Evolutionary conservation across 2,113 vertebrate genomes (phyloP), one percentile per base, ranked within the genome.

Genomic region (Ceyx melanurus): DNA sequence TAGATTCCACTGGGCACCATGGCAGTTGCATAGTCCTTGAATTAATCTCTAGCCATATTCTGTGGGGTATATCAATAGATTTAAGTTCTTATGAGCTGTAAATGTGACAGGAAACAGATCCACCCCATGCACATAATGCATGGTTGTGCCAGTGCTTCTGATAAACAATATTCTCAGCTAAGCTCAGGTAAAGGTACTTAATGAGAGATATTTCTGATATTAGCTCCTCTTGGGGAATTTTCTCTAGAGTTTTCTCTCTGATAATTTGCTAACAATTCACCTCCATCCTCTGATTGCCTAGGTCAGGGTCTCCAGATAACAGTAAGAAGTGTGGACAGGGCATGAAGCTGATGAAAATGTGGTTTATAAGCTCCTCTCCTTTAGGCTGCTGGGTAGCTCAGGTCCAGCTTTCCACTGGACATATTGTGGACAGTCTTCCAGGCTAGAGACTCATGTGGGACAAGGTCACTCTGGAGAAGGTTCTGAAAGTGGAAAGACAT

Each of bases 21-120:
- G 33, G 83, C 29, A 82, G 45, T 60, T 51, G 57, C 26, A 16
- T 1, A 86, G 54, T 71, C 35, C 94, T 88, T 90, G 72, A 76
- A 83, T 50, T 91, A 93, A 88, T 87, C 45, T 40, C 74, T 46
- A 37, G 42, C 61, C 79, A 58, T 78, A 64, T 65, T 90, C 88
- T 66, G 64, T 6, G 16, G 29, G n/a, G 28, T 72, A 12, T 66
- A 90, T 86, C 46, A 72, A 78, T 20, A 91, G 43, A 95, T 33
- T 64, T 76, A 85, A 90, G 75, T 37, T 87, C 79, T 88, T 61
- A 75, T 65, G 53, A 91, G 68, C 85, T 92, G 87, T 57, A 88
- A 82, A 56, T 54, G 91, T 50, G 70, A 82, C 31, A 90, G 62
- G 83, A 91, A 93, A 90, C 58, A 95, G 75, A 87, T 54, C 71